Evolutionary conservation across 2,888 invertebrate species (phyloP).

Genomic region (Leucophora obtusa): DNA sequence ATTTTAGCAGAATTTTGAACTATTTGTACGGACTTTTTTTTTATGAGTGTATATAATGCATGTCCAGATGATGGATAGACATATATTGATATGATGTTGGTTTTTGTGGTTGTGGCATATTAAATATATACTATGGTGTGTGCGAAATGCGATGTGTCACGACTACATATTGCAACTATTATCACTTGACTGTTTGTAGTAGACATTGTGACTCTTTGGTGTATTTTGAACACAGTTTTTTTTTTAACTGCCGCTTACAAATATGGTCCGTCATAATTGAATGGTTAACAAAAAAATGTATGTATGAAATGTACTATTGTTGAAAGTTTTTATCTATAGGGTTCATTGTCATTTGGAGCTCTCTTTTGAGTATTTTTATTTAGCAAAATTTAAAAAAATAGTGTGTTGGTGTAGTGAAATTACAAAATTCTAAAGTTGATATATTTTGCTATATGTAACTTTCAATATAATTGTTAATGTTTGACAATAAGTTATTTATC

Average conservation of each 20-base stretch:
- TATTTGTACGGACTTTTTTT: too few relatives aligned
- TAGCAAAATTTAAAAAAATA: not conserved
- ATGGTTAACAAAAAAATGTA: conserved; percentile 16
- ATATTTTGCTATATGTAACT: too few relatives aligned
- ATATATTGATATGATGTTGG: not conserved
- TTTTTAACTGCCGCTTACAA: conserved; percentile 15
- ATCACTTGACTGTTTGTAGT: conserved; percentile 31
- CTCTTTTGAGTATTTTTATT: conserved; percentile 7
- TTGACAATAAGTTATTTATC: too few relatives aligned
- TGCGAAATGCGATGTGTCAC: conserved; percentile 52
- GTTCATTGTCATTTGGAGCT: conserved; percentile 45
- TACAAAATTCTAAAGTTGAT: too few relatives aligned
- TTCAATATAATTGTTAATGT: too few relatives aligned
- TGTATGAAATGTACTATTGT: not conserved
- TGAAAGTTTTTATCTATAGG: conserved; percentile 13
- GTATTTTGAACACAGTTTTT: not conserved
- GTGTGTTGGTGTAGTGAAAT: not conserved
- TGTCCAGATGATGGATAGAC: too few relatives aligned
- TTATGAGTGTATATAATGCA: too few relatives aligned
- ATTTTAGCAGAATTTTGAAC: too few relatives aligned
- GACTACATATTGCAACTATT: conserved; percentile 39
- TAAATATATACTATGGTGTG: not conserved
- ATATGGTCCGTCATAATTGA: conserved; percentile 44
- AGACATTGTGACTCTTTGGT: conserved; percentile 55
- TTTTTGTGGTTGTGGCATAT: not conserved